Percentiles rank a stretch among this genome's conserved stretches.
Evolutionary conservation across 2,797 vertebrate genomes (phyloP).

Genomic region (Pseudochaenichthys georgianus): DNA sequence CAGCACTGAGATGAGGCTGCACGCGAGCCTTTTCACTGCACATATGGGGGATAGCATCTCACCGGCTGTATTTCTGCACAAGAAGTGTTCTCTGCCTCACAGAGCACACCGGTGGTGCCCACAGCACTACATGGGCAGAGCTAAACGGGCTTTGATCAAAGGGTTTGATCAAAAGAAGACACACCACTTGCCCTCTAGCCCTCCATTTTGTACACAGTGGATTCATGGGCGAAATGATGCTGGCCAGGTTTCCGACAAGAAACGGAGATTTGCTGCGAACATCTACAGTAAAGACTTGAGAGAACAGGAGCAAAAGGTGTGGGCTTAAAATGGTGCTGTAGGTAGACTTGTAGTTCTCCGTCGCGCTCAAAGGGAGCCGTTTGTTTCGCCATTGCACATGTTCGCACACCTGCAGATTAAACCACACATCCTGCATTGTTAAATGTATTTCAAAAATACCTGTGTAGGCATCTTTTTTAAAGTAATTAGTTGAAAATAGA

Average conservation of each 20-base stretch:
- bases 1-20: slow-evolving; percentile 27
- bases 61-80: slow-evolving; percentile 61
- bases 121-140: slow-evolving; percentile 85
- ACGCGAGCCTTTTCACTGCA: slow-evolving; percentile 38
- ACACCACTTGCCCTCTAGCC: slow-evolving; percentile 83
- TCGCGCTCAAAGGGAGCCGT: slow-evolving; percentile 53
- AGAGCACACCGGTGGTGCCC: slow-evolving; percentile 81
- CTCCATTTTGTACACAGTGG: slow-evolving; percentile 83
- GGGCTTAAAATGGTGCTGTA: slow-evolving; percentile 73
- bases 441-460: not conserved
- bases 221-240: slow-evolving; percentile 77
- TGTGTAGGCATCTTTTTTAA: too few species aligned
- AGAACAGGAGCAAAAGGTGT: slow-evolving; percentile 70
- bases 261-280: slow-evolving; percentile 70
- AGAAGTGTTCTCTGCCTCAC: slow-evolving; percentile 70
- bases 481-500: not conserved
- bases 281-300: slow-evolving; percentile 66
- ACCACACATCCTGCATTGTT: slow-evolving; percentile 26
- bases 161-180: slow-evolving; percentile 84
- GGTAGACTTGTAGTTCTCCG: slow-evolving; percentile 61
- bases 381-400: slow-evolving; percentile 48
- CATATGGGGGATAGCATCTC: slow-evolving; percentile 64
- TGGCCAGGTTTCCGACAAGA: slow-evolving; percentile 78
- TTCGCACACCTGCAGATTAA: slow-evolving; percentile 55
- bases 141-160: slow-evolving; percentile 86